Conservation (phyloP, 2,888 invertebrate species). For the Heteropelma amictum region DNA sequence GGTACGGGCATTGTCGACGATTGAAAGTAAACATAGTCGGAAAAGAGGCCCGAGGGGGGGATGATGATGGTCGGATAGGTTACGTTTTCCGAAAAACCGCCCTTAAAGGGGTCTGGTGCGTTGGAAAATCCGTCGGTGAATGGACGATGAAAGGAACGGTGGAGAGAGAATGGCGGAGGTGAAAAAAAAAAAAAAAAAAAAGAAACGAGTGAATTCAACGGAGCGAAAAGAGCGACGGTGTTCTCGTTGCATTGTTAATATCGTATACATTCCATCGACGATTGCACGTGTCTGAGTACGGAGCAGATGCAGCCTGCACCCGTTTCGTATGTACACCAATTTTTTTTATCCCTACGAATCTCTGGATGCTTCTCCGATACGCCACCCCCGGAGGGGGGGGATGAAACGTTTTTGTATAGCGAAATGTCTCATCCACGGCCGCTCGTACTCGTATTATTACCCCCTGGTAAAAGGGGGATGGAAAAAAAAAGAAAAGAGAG, state of each 20-base stretch:
- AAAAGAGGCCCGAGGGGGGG: too few relatives aligned
- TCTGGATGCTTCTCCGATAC: constrained; percentile 28
- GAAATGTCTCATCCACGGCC: constrained; percentile 12
- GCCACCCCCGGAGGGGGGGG: constrained; percentile 48
- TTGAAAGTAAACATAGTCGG: too few relatives aligned
- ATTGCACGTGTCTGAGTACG: constrained; percentile 46
- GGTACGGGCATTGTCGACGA: background rate
- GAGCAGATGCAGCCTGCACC: constrained; percentile 57
- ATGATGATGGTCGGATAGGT: background rate
- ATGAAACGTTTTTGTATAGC: constrained; percentile 47
- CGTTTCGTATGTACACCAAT: constrained; percentile 56
- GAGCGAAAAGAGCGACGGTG: constrained; percentile 49
- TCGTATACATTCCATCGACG: constrained; percentile 6
- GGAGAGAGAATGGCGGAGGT: too few relatives aligned
- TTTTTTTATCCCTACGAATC: constrained; percentile 62
- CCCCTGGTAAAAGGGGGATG: constrained; percentile 26
- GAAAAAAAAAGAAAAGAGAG: constrained; percentile 38
- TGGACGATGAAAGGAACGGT: too few relatives aligned
- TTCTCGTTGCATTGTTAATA: constrained; percentile 44
- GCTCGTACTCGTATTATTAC: constrained; percentile 48
- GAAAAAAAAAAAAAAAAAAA: constrained; percentile 3
- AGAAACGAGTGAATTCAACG: constrained; percentile 31
- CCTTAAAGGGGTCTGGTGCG: constrained; percentile 41
- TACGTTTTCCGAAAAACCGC: constrained; percentile 39
- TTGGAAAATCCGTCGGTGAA: constrained; percentile 33